phyloP scores from a whole-genome alignment of 2,888 invertebrate genomes.

The Lasioglossum lativentre region DNA sequence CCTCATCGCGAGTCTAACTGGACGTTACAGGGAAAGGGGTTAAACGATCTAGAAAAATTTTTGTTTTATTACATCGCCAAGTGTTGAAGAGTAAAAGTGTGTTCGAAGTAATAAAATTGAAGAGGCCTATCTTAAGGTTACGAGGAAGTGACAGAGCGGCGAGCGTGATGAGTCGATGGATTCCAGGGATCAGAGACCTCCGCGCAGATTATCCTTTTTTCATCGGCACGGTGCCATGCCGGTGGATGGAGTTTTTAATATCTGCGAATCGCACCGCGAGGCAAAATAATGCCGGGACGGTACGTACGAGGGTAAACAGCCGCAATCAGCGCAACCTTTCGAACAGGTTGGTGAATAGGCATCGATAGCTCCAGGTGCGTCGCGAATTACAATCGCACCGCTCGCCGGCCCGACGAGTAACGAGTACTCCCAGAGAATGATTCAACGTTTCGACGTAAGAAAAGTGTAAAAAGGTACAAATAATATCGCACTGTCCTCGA shows the following conservation, averaged over 20 bases:
- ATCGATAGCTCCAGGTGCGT: conserved; percentile 22
- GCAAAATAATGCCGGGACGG: conserved; percentile 21
- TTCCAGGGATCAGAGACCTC: conserved; percentile 13
- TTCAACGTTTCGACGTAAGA: conserved; percentile 19
- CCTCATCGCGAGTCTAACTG: no score
- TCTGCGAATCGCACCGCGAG: neutral
- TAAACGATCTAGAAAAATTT: neutral
- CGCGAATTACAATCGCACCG: conserved; percentile 38
- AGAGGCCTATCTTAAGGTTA: neutral
- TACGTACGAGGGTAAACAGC: conserved; percentile 24
- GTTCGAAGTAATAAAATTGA: neutral
- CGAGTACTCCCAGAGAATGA: conserved; percentile 25
- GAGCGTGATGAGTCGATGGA: neutral
- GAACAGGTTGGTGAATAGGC: conserved; percentile 27
- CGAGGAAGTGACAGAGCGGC: neutral
- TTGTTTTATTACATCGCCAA: neutral
- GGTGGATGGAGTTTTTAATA: conserved; percentile 1
- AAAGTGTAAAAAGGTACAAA: conserved; percentile 27
- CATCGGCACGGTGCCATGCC: neutral
- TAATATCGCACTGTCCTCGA: conserved; percentile 58
- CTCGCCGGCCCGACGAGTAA: conserved; percentile 19
- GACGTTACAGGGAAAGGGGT: neutral
- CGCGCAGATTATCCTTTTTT: neutral
- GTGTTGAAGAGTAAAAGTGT: neutral
- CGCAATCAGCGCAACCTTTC: conserved; percentile 39